These are phyloP conservation scores for Buceros bicornis DNA, from an alignment of 2,797 vertebrate genomes.

Conservation along the genomic window DNA sequence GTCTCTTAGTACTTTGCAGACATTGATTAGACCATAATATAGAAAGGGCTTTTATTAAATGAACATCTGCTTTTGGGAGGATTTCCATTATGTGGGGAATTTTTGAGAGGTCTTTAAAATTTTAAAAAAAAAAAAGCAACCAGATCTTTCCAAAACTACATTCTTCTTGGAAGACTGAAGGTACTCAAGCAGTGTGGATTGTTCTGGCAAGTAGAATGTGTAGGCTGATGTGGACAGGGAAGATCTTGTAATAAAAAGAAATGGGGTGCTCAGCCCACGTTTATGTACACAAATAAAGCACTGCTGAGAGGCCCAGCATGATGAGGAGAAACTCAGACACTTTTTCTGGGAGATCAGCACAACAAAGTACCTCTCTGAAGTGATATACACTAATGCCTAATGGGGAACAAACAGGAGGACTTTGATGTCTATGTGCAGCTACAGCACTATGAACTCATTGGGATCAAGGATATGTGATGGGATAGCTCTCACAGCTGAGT, in stretches of 20 bases:
- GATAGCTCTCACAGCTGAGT: neutral
- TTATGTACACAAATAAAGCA: neutral
- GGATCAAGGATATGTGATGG: neutral
- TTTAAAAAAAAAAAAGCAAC: neutral
- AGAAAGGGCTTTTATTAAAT: neutral
- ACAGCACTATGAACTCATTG: neutral
- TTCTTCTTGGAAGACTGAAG: neutral
- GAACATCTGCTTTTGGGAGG: neutral
- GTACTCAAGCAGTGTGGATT: neutral
- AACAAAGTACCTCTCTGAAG: neutral
- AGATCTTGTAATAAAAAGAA: neutral
- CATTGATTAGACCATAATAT: neutral
- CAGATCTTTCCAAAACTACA: neutral
- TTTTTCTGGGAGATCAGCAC: neutral
- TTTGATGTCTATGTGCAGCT: neutral
- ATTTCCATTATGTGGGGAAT: neutral
- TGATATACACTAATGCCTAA: neutral
- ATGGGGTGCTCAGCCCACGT: rapidly evolving
- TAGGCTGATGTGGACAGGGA: neutral
- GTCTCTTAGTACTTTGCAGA: neutral
- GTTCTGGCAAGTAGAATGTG: neutral
- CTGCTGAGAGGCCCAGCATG: neutral
- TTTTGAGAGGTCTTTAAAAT: neutral
- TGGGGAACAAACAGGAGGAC: neutral
- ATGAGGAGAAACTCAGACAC: neutral